A percentile compares a stretch with the other conserved stretches of the same genome.
These are phyloP conservation scores for Acridotheres tristis DNA, from an alignment of 2,797 vertebrate genomes.

Conservation along the genomic window DNA sequence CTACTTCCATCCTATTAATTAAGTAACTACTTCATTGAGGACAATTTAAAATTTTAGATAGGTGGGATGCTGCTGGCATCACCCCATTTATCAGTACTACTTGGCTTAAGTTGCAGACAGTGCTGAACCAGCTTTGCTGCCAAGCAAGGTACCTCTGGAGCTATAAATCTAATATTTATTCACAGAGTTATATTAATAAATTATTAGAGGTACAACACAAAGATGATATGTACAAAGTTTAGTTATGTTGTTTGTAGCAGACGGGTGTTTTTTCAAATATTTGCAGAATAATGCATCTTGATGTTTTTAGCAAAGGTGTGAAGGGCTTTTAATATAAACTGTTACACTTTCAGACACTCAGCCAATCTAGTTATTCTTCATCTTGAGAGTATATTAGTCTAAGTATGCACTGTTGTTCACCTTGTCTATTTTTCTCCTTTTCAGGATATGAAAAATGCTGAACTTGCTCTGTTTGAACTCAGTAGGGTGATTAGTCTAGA, in stretches of 20 bases:
- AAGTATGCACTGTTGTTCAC: neutral
- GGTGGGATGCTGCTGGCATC: neutral
- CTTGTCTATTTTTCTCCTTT: slow-evolving; percentile 42
- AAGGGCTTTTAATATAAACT: neutral
- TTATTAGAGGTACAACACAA: neutral
- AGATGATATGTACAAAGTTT: neutral
- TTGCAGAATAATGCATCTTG: neutral
- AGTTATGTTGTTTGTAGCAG: neutral
- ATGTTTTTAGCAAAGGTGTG: neutral
- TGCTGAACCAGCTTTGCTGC: neutral
- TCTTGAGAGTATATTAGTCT: neutral
- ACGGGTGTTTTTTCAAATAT: rapidly evolving
- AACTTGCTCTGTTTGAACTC: slow-evolving; percentile 93
- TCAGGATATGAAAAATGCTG: slow-evolving; percentile 96
- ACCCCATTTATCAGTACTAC: neutral
- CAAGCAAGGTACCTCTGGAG: neutral
- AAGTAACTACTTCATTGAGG: neutral
- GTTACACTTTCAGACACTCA: neutral
- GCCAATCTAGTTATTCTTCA: neutral
- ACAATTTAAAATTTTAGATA: neutral
- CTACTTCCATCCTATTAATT: neutral
- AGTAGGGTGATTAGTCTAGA: slow-evolving; percentile 91
- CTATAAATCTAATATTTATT: neutral
- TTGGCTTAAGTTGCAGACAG: neutral
- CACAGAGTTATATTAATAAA: neutral